Percentiles rank a stretch among this genome's conserved stretches.
phyloP scores from a whole-genome alignment of 2,888 invertebrate genomes.

The Pterobdella sp. region DNA sequence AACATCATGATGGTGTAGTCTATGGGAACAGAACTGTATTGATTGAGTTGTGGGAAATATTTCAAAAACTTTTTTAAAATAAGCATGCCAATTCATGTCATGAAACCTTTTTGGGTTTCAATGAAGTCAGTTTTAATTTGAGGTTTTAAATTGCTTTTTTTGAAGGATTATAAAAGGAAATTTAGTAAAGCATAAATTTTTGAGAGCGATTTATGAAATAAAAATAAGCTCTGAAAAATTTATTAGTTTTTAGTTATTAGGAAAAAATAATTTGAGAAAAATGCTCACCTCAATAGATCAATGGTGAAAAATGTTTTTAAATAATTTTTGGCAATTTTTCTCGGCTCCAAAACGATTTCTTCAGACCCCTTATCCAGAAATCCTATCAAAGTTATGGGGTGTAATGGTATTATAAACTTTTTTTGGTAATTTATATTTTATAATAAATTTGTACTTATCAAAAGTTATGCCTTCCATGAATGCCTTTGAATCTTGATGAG shows the following conservation, averaged over 20 bases:
- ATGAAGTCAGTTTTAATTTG: too few relatives aligned
- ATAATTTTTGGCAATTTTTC: slow-evolving; percentile 20
- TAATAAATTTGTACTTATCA: background rate
- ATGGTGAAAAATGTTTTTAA: slow-evolving; percentile 26
- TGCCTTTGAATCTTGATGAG: background rate
- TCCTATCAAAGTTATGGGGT: too few relatives aligned
- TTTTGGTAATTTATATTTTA: background rate
- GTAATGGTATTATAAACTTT: too few relatives aligned
- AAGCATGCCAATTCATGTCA: too few relatives aligned
- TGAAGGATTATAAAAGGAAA: too few relatives aligned
- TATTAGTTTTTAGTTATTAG: background rate
- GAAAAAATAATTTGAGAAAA: too few relatives aligned
- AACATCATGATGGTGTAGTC: slow-evolving; percentile 28
- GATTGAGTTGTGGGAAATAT: slow-evolving; percentile 1
- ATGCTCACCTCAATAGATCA: slow-evolving; percentile 21
- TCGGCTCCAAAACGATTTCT: slow-evolving; percentile 25
- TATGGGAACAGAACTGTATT: slow-evolving; percentile 20
- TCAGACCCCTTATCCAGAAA: slow-evolving; percentile 20
- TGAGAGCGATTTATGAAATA: too few relatives aligned
- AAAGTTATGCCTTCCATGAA: background rate
- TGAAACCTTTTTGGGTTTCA: too few relatives aligned
- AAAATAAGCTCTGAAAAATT: too few relatives aligned
- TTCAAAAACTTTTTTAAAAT: slow-evolving; percentile 8
- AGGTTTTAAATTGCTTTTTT: too few relatives aligned
- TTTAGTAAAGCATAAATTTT: too few relatives aligned